These are phyloP conservation scores for Chydorus sphaericus DNA, from an alignment of 2,888 invertebrate species.

Conservation along the genomic window DNA sequence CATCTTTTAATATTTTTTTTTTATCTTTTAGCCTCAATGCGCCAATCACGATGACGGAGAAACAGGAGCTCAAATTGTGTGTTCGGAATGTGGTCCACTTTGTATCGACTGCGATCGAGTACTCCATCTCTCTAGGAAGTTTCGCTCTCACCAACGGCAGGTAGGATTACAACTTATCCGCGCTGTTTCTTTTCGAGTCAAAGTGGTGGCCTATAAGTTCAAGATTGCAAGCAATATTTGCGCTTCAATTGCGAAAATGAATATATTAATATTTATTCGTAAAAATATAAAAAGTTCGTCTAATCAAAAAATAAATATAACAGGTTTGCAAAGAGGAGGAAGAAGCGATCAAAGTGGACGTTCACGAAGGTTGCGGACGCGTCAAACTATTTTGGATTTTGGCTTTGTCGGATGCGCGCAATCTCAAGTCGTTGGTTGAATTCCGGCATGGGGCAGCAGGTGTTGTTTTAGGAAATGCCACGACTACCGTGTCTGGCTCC, in stretches of 20 bases:
- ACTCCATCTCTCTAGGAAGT: slow-evolving; percentile 77
- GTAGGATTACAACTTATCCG: slow-evolving; percentile 27
- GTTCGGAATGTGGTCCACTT: slow-evolving; percentile 75
- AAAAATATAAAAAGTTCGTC: neutral
- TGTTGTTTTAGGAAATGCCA: neutral
- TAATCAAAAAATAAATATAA: slow-evolving; percentile 11
- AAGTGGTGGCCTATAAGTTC: no score
- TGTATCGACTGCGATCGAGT: slow-evolving; percentile 94
- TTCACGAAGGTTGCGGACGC: slow-evolving; percentile 89
- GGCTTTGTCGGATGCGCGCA: slow-evolving; percentile 80
- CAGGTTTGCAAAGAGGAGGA: slow-evolving; percentile 90
- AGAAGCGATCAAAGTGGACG: slow-evolving; percentile 85
- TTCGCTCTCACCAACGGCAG: slow-evolving; percentile 70
- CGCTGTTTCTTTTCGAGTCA: no score
- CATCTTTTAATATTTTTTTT: slow-evolving; percentile 12
- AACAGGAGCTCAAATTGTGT: slow-evolving; percentile 83
- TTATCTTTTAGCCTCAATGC: slow-evolving; percentile 55
- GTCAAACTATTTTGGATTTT: slow-evolving; percentile 91
- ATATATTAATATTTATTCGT: neutral
- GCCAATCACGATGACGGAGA: slow-evolving; percentile 92
- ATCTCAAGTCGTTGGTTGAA: slow-evolving; percentile 48
- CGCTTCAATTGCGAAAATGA: no score
- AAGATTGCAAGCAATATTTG: no score
- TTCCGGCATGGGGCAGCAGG: slow-evolving; percentile 4
- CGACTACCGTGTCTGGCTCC: neutral